These are phyloP conservation scores for Gambelia wislizenii DNA, from an alignment of 2,797 vertebrate species.

Conservation along the genomic window DNA sequence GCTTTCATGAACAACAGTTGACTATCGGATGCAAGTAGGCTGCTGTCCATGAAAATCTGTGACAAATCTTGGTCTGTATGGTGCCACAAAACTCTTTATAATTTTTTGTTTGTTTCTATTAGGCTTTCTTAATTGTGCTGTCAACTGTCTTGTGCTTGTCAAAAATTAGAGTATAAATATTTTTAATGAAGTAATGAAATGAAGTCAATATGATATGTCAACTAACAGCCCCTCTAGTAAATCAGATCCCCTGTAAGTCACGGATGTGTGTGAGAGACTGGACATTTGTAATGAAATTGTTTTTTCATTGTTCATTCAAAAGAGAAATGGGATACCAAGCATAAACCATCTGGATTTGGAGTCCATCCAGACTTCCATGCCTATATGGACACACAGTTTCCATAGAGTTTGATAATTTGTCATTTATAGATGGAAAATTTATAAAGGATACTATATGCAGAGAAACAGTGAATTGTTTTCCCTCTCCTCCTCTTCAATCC, in stretches of 20 bases:
- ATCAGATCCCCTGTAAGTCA: not conserved
- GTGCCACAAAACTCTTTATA: not conserved
- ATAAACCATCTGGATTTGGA: not conserved
- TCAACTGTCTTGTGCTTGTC: not conserved
- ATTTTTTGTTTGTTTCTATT: not conserved
- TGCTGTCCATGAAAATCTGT: no score
- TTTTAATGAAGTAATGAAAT: not conserved
- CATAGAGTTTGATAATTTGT: slow-evolving; percentile 54
- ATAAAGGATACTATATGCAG: slow-evolving; percentile 66
- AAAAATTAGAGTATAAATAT: not conserved
- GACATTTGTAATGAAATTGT: not conserved
- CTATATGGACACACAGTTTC: not conserved
- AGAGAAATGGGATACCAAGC: not conserved
- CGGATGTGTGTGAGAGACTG: not conserved
- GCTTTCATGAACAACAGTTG: no score
- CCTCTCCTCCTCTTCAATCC: not conserved
- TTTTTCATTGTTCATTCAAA: slow-evolving; percentile 4
- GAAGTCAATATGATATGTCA: not conserved
- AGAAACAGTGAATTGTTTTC: slow-evolving; percentile 64
- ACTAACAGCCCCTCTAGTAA: not conserved
- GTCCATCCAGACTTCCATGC: not conserved
- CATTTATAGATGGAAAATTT: slow-evolving; percentile 60
- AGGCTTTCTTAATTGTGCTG: not conserved
- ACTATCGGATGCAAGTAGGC: no score
- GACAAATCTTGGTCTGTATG: no score